These are phyloP conservation scores for Meloidogyne exigua DNA, from an alignment of 1,140 invertebrate genomes.

Conservation along the genomic window DNA sequence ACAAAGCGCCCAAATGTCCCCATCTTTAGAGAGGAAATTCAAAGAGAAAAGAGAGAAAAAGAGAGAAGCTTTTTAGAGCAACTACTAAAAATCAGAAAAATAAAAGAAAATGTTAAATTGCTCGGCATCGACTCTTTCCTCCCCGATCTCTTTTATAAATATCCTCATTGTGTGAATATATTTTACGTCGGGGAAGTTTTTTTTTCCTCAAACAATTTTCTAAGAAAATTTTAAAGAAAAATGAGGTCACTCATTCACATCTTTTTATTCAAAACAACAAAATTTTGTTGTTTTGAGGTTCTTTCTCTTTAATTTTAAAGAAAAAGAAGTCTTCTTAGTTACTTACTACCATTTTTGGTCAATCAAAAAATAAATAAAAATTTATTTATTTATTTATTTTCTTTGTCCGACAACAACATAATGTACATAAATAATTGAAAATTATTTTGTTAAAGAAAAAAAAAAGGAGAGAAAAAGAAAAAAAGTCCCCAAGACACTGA, in stretches of 20 bases:
- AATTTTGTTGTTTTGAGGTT: slow-evolving; percentile 4
- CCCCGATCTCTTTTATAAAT: background rate
- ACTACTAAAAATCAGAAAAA: background rate
- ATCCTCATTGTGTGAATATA: background rate
- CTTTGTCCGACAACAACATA: background rate
- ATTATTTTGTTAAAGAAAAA: background rate
- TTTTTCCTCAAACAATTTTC: background rate
- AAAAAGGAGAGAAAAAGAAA: background rate
- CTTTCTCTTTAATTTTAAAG: background rate
- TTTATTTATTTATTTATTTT: background rate
- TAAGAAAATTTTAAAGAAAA: background rate
- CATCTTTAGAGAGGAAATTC: too few relatives aligned
- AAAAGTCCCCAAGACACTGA: background rate
- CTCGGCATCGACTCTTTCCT: background rate
- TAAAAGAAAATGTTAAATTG: slow-evolving; percentile 3
- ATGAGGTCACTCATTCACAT: background rate
- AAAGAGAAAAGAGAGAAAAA: too few relatives aligned
- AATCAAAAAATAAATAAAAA: background rate
- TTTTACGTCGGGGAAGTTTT: background rate
- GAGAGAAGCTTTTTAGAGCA: background rate
- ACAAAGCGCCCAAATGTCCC: background rate
- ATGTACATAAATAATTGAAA: background rate
- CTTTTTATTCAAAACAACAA: background rate
- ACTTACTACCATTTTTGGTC: background rate
- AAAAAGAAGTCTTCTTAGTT: background rate